Evolutionary conservation across 1,140 invertebrate species (phyloP).

Genomic region (Drosophila insularis): DNA sequence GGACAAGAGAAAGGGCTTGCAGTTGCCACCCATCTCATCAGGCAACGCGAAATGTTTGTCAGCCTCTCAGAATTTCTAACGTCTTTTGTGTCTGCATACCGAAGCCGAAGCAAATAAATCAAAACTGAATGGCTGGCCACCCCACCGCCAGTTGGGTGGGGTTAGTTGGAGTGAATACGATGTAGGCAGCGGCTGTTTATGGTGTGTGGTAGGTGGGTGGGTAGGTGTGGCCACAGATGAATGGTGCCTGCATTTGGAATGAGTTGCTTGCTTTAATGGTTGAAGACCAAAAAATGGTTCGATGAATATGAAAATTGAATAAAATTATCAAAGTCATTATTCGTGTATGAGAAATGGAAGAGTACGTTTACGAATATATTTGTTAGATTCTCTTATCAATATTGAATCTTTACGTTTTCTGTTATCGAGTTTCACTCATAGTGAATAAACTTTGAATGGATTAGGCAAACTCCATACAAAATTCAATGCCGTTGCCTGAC

Average conservation of each 20-base stretch:
- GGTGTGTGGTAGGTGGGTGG: background rate
- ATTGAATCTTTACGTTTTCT: too few relatives aligned
- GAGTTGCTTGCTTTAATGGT: background rate
- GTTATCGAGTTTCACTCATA: too few relatives aligned
- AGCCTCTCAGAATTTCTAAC: conserved; percentile 33
- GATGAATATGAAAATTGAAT: too few relatives aligned
- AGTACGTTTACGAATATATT: too few relatives aligned
- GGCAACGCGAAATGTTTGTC: conserved; percentile 42
- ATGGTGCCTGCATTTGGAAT: background rate
- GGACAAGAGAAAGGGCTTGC: background rate
- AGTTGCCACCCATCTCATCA: conserved; percentile 69
- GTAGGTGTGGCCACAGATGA: background rate
- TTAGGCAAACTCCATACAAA: too few relatives aligned
- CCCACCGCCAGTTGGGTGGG: background rate
- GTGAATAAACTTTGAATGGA: too few relatives aligned
- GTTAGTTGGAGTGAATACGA: conserved; percentile 20
- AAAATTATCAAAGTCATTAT: too few relatives aligned
- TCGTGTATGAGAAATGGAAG: too few relatives aligned
- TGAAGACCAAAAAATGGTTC: background rate
- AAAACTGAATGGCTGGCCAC: conserved; percentile 49
- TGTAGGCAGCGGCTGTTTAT: conserved; percentile 23
- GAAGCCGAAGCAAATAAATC: conserved; percentile 63
- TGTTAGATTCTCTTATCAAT: too few relatives aligned
- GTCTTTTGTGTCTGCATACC: conserved; percentile 63
- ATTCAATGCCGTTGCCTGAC: too few relatives aligned